Percentiles rank a stretch among this genome's conserved stretches.
Evolutionary conservation across 2,113 vertebrate genomes (phyloP).

Genomic region (Thryonomys swinderianus): DNA sequence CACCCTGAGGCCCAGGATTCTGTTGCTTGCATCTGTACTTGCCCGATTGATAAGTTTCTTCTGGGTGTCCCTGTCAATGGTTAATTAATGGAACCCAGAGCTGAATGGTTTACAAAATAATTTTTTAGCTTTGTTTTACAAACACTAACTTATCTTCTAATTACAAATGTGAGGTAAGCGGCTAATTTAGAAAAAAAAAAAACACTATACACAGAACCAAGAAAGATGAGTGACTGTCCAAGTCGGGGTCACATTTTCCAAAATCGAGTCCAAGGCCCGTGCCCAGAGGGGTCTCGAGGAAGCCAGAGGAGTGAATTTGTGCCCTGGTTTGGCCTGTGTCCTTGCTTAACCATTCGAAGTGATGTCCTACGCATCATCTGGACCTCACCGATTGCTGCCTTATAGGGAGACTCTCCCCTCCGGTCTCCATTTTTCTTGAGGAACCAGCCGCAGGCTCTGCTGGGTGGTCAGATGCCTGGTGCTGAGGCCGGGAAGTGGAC

Average conservation of each 20-base stretch:
- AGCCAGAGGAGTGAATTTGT: not conserved
- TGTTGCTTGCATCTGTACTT: not conserved
- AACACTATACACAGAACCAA: conserved; percentile 37
- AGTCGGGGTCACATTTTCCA: conserved; percentile 22
- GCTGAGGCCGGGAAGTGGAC: conserved; percentile 46
- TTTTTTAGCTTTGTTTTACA: conserved; percentile 39
- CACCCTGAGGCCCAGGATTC: not conserved
- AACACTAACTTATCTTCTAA: conserved; percentile 49
- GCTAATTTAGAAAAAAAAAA: not conserved
- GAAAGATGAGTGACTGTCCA: conserved; percentile 48
- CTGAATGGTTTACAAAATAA: not conserved
- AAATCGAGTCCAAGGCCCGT: not conserved
- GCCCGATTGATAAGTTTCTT: not conserved
- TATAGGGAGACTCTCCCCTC: not conserved
- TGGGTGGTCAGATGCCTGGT: conserved; percentile 22
- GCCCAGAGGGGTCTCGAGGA: not conserved
- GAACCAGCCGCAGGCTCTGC: not conserved
- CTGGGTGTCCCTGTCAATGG: not conserved
- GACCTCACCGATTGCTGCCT: not conserved
- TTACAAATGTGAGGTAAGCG: conserved; percentile 52
- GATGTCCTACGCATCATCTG: not conserved
- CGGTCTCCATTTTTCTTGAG: not conserved
- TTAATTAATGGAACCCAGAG: not conserved
- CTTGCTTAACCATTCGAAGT: not conserved
- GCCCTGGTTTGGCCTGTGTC: not conserved